Conservation (phyloP, 1,140 invertebrate species). For the Chironomus tepperi region DNA sequence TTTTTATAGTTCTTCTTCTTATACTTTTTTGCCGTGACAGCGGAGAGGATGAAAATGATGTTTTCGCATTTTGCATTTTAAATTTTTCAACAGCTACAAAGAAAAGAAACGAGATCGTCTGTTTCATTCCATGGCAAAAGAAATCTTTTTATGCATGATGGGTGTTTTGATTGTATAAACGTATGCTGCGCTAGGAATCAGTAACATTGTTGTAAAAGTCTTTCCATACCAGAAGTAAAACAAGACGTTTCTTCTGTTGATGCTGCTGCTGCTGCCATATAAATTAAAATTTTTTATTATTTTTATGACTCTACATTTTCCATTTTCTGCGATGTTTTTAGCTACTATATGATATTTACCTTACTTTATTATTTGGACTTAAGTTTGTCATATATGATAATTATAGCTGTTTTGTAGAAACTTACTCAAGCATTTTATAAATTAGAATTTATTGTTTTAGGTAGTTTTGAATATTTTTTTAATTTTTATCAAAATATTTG, state of each 20-base stretch:
- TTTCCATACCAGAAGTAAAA: not conserved
- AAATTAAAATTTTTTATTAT: constrained; percentile 5
- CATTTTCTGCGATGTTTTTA: not conserved
- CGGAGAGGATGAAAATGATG: not conserved
- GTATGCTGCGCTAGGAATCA: not conserved
- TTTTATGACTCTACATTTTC: not conserved
- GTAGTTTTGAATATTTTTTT: not conserved
- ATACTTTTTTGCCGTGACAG: not conserved
- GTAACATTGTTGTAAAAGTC: not conserved
- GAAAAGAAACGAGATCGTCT: not conserved
- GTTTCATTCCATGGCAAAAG: too few relatives aligned
- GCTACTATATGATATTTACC: not conserved
- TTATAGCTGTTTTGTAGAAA: not conserved
- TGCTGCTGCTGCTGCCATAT: not conserved
- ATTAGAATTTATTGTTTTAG: too few relatives aligned
- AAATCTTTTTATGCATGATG: not conserved
- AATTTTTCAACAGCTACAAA: not conserved
- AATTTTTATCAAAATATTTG: not conserved
- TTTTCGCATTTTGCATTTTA: not conserved
- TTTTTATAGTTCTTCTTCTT: too few relatives aligned
- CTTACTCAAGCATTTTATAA: too few relatives aligned
- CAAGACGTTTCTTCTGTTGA: not conserved
- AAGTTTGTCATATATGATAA: not conserved
- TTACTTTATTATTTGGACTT: not conserved
- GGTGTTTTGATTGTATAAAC: not conserved